phyloP scores from a whole-genome alignment of 1,140 invertebrate species.

The Agraylea sexmaculata region DNA sequence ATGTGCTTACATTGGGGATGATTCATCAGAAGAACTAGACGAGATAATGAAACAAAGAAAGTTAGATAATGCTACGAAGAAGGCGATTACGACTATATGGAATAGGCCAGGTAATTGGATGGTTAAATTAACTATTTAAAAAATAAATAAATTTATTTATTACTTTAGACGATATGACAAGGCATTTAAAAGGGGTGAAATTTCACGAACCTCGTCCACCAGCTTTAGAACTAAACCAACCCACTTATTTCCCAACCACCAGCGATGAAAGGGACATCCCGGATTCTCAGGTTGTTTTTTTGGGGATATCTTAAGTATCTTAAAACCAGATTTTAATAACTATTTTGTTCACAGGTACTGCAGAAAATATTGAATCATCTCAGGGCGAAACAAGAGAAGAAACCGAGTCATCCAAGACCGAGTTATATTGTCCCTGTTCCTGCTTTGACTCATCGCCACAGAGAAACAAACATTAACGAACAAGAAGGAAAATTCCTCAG shows the following conservation, averaged over 20 bases:
- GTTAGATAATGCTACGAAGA: slow-evolving; percentile 23
- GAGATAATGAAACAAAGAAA: slow-evolving; percentile 44
- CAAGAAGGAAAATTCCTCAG: slow-evolving; percentile 29
- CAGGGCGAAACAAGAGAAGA: slow-evolving; percentile 27
- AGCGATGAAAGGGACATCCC: slow-evolving; percentile 21
- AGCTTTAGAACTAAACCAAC: slow-evolving; percentile 8
- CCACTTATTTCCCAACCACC: slow-evolving; percentile 6
- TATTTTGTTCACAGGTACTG: slow-evolving; percentile 26
- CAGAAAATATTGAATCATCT: slow-evolving; percentile 30
- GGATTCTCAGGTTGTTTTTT: slow-evolving; percentile 17
- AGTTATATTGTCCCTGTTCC: slow-evolving; percentile 28
- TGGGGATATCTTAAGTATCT: not conserved
- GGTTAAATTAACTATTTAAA: not conserved
- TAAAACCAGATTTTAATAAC: not conserved
- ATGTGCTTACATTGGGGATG: slow-evolving; percentile 69
- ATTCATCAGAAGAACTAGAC: slow-evolving; percentile 59
- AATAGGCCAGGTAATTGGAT: slow-evolving; percentile 31
- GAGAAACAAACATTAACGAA: slow-evolving; percentile 34
- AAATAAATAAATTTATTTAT: not conserved
- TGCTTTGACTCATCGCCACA: slow-evolving; percentile 26
- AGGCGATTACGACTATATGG: slow-evolving; percentile 21
- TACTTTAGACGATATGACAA: slow-evolving; percentile 15
- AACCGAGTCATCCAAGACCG: slow-evolving; percentile 23
- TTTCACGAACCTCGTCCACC: slow-evolving; percentile 14
- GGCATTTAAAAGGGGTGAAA: slow-evolving; percentile 12